Conservation (phyloP, 2,113 vertebrate species). For the Colinus virginianus region DNA sequence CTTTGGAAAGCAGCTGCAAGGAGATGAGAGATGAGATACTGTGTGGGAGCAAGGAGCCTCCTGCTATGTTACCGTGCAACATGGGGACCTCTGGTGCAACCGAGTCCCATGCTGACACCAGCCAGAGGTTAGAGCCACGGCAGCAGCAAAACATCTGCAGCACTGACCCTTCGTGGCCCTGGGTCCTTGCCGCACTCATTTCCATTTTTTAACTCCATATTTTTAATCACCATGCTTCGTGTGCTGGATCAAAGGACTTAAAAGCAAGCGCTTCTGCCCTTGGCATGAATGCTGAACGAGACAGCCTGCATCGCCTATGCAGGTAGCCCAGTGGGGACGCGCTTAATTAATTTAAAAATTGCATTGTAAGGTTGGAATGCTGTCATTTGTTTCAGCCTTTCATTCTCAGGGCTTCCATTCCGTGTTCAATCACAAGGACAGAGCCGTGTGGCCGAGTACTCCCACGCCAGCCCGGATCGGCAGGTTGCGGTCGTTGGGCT, state of each 20-base stretch:
- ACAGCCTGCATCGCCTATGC: background rate
- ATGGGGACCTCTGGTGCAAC: background rate
- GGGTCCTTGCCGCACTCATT: background rate
- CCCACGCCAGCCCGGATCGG: background rate
- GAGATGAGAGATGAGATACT: background rate
- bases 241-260: background rate
- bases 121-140: fast-evolving
- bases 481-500: background rate
- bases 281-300: background rate
- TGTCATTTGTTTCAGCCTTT: constrained; percentile 3
- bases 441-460: background rate
- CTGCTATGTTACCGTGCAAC: background rate
- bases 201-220: background rate
- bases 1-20: background rate
- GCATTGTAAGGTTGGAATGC: background rate
- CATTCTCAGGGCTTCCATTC: background rate
- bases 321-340: background rate
- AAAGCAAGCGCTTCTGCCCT: background rate
- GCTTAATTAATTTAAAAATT: constrained; percentile 12
- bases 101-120: fast-evolving
- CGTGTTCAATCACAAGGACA: background rate
- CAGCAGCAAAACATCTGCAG: background rate
- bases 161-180: background rate
- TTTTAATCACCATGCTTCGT: background rate
- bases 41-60: background rate